Percentiles rank a stretch among this genome's conserved stretches.
phyloP scores from a whole-genome alignment of 2,113 vertebrate genomes.

The Corvus moneduloides region DNA sequence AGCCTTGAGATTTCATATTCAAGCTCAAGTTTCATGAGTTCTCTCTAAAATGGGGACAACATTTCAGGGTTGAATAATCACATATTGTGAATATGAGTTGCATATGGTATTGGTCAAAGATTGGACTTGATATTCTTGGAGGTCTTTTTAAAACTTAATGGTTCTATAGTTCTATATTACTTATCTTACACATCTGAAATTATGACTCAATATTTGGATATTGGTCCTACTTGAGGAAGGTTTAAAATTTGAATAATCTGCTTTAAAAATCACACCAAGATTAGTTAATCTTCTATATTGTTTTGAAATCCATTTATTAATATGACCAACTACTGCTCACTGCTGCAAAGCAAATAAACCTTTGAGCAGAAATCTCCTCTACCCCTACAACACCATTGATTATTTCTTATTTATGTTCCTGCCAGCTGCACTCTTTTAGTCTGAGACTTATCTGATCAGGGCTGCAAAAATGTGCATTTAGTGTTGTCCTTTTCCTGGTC shows the following conservation, averaged over 20 bases:
- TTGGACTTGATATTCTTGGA: background rate
- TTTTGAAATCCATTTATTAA: background rate
- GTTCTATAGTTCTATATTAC: background rate
- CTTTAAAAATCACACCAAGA: background rate
- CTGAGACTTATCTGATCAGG: conserved; percentile 6
- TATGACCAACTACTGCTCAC: background rate
- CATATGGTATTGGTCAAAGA: background rate
- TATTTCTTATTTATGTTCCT: conserved; percentile 37
- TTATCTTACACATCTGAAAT: background rate
- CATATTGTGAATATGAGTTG: background rate
- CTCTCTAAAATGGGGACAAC: background rate
- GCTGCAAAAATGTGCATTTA: conserved; percentile 7
- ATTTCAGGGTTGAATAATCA: background rate
- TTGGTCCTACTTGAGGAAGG: background rate
- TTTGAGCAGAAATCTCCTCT: background rate
- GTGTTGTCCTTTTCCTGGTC: background rate
- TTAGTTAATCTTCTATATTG: background rate
- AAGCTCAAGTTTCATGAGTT: background rate
- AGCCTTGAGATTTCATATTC: background rate
- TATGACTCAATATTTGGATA: background rate
- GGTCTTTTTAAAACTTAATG: background rate
- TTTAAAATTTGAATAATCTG: background rate
- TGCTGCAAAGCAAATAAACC: background rate
- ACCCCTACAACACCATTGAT: background rate
- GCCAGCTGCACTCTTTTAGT: background rate